Conservation (phyloP, 2,888 invertebrate species). For the Cryptops parisi region DNA sequence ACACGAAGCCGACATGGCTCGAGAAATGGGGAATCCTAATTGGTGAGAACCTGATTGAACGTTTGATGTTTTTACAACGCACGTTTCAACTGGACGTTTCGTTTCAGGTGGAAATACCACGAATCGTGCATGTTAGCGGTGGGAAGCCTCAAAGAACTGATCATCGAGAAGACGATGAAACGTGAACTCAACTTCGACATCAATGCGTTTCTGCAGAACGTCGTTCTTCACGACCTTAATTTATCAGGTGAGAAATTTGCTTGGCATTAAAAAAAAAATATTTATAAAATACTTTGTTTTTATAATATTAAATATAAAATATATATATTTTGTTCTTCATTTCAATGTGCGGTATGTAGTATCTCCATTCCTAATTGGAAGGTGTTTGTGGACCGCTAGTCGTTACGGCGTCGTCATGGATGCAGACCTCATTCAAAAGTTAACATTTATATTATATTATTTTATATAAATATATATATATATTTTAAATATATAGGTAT, state of each 20-base stretch:
- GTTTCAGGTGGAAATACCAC: conserved; percentile 47
- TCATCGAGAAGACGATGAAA: conserved; percentile 31
- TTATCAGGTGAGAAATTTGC: conserved; percentile 31
- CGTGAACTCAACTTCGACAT: conserved; percentile 32
- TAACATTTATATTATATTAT: too few species aligned
- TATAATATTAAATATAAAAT: background rate
- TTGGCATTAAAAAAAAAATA: too few species aligned
- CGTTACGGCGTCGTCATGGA: conserved; percentile 38
- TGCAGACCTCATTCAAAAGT: conserved; percentile 34
- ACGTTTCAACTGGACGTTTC: too few species aligned
- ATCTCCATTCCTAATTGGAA: conserved; percentile 40
- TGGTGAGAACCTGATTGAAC: conserved; percentile 25
- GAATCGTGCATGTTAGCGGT: conserved; percentile 50
- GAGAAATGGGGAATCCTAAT: conserved; percentile 31
- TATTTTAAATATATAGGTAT: too few species aligned
- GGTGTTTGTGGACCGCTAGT: conserved; percentile 42
- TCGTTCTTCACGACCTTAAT: conserved; percentile 38
- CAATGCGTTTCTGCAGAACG: conserved; percentile 34
- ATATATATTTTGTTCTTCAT: background rate
- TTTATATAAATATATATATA: too few species aligned
- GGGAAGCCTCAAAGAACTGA: conserved; percentile 38
- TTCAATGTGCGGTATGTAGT: too few species aligned
- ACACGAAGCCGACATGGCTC: conserved; percentile 40
- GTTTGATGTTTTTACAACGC: background rate
- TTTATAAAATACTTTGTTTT: too few species aligned